Percentiles rank a stretch among this genome's conserved stretches.
These are phyloP conservation scores for Lepidothrix coronata DNA, from an alignment of 2,113 vertebrate genomes.

Conservation along the genomic window DNA sequence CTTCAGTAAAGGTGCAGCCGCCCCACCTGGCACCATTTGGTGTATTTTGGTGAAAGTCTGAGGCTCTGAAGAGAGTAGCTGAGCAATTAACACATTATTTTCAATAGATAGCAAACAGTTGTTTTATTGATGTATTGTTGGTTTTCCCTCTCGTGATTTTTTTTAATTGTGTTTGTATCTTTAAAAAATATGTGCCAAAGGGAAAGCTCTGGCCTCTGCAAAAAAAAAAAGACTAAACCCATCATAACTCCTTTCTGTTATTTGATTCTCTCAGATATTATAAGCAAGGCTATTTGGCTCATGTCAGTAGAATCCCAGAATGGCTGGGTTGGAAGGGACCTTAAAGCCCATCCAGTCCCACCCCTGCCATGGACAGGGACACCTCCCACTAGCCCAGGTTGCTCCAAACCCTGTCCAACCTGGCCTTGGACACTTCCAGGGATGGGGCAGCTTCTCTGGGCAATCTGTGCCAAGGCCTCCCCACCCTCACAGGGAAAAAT, in stretches of 20 bases:
- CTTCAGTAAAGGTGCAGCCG: background rate
- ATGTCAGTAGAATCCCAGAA: background rate
- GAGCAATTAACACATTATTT: background rate
- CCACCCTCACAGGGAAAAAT: background rate
- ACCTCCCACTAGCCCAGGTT: rapidly evolving
- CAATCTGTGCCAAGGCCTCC: background rate
- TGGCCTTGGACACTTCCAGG: background rate
- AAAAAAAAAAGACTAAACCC: background rate
- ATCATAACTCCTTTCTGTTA: background rate
- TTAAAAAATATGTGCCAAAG: background rate
- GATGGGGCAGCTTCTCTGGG: background rate
- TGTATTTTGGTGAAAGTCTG: background rate
- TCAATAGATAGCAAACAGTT: background rate
- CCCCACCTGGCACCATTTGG: background rate
- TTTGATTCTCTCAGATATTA: background rate
- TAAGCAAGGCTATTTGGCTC: background rate
- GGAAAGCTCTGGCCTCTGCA: background rate
- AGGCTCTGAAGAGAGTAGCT: background rate
- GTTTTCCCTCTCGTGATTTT: background rate
- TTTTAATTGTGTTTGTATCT: background rate
- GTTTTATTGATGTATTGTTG: background rate
- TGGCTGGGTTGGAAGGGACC: background rate
- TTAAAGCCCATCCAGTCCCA: background rate
- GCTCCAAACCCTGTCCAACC: rapidly evolving
- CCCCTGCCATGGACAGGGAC: background rate